Base-by-base conservation (phyloP, 2,113 vertebrate species). In the Crotalus tigris region DNA sequence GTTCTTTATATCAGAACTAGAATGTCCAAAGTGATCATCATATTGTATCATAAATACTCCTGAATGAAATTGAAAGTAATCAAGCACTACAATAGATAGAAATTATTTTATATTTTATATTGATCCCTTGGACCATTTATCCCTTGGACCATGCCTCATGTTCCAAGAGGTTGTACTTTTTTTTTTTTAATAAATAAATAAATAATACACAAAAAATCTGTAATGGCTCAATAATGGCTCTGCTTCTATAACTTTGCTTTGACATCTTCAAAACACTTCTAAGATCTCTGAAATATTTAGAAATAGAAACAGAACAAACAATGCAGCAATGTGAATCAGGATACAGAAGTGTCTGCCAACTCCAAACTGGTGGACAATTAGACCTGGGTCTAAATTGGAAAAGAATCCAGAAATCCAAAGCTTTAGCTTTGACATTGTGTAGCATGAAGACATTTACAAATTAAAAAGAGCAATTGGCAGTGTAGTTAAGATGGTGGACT, bases 1-100 rank as follows among this genome's bases (percentile, higher is more conserved):
- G 24, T 23, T 88, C 88, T 90, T 95, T 93, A 95, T 54, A 86
- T 94, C 57, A 93, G 23, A 55, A 85, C 94, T 93, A 75, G 94
- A 95, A 91, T 87, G 94, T 91, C 90, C 90, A 91, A 49, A 21
- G 33, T 5, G 57, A 53, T 4, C 91, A 94, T 95, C 58, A 94
- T 89, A 94, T 95, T 64, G 26, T 93, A 93, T 87, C n/a, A 93
- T 61, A 94, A 94, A 89, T 85, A 19, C 24, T 8, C 46, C 12
- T 53, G 46, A 87, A 87, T 13, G 15, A 2, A 24, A 88, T 11
- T 10, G n/a, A n/a, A 87, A 64, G 90, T 15, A 39, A 39, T 21
- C 5, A 26, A 59, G 1, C 17, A 91, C 13, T 49, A 58, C 21
- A 46, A 49, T 2, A 91, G 55, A 26, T 15, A 61, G 2, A 87